Percentiles rank a stretch among this genome's conserved stretches.
Conservation (phyloP, 2,797 vertebrate species). For the Rhynchonycteris naso region DNA sequence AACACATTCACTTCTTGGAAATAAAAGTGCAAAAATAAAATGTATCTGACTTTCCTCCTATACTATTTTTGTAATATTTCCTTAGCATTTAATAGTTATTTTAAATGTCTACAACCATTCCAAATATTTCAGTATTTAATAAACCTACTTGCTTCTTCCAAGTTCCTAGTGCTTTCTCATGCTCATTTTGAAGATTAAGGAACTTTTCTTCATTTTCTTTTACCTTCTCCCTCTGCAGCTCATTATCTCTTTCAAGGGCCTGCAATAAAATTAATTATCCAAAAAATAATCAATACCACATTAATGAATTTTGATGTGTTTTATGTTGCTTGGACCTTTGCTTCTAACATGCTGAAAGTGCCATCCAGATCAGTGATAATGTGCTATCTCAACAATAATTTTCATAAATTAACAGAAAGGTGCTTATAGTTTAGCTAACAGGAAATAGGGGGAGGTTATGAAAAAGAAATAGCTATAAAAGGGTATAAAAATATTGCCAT, state of each 20-base stretch:
- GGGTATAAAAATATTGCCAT: conserved; percentile 95
- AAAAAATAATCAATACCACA: conserved; percentile 97
- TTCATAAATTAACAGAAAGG: conserved; percentile 98
- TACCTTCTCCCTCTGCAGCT: conserved; percentile 93
- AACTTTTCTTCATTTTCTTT: conserved; percentile 93
- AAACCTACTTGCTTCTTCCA: conserved; percentile 92
- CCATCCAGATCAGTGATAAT: conserved; percentile 96
- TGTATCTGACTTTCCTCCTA: conserved; percentile 32
- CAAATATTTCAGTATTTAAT: conserved; percentile 81
- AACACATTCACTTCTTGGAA: conserved; percentile 63
- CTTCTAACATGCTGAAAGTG: conserved; percentile 92
- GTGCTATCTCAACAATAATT: conserved; percentile 98
- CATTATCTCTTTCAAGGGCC: conserved; percentile 97
- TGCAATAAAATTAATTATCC: conserved; percentile 99
- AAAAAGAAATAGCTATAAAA: conserved; percentile 93
- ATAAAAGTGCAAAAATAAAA: conserved; percentile 64
- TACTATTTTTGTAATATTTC: conserved; percentile 78
- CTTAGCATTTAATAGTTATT: conserved; percentile 79
- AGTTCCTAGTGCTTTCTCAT: conserved; percentile 86
- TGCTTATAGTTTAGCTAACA: conserved; percentile 91
- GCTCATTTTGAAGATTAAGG: conserved; percentile 90
- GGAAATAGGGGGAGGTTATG: conserved; percentile 91
- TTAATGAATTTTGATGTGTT: conserved; percentile 99
- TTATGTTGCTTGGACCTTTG: conserved; percentile 96
- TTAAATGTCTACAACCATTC: conserved; percentile 74